Conservation (phyloP, 2,797 vertebrate genomes). For the Peromyscus aztecus region DNA sequence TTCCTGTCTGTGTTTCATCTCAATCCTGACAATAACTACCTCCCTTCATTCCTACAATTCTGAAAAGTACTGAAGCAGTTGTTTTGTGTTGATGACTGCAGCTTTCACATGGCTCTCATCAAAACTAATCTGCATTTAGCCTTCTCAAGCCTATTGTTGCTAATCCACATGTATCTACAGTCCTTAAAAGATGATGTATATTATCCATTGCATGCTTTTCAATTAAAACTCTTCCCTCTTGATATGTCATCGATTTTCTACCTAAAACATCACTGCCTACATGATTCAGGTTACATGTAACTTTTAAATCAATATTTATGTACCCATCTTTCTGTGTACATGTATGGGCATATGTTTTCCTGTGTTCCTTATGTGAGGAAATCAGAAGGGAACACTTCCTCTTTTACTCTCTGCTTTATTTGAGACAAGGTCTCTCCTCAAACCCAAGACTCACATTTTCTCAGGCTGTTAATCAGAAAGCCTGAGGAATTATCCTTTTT, state of each 20-base stretch:
- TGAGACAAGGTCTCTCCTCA: neutral
- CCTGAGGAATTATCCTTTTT: neutral
- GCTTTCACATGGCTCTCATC: neutral
- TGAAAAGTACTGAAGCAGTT: neutral
- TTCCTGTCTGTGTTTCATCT: neutral
- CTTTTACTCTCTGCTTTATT: neutral
- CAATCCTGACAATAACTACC: neutral
- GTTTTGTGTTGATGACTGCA: neutral
- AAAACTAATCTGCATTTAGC: neutral
- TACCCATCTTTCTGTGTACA: neutral
- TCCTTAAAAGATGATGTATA: neutral
- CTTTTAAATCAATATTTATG: neutral
- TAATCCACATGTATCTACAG: neutral
- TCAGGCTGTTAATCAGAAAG: neutral
- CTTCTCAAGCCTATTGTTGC: neutral
- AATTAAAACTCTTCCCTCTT: neutral
- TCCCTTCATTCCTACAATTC: neutral
- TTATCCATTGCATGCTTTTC: neutral
- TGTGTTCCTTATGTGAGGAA: neutral
- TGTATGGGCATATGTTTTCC: neutral
- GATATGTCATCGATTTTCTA: constrained; percentile 5
- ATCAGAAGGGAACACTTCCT: neutral
- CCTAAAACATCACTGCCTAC: neutral
- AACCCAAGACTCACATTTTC: neutral
- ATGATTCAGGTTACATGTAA: neutral